These are phyloP conservation scores for Chaitophorus viminalis DNA, from an alignment of 2,888 invertebrate species.

Conservation along the genomic window DNA sequence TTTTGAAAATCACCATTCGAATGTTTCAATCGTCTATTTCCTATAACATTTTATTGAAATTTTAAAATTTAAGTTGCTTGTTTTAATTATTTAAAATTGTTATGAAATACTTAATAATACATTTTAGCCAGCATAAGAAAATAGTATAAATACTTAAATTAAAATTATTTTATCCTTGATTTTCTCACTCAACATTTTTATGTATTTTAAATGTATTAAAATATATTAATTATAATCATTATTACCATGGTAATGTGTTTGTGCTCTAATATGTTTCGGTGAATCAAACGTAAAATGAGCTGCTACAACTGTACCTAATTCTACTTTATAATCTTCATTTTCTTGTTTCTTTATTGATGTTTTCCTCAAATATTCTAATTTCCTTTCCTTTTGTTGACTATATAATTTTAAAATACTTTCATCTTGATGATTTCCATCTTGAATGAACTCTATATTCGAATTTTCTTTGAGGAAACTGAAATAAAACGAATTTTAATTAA, in stretches of 20 bases:
- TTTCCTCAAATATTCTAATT: neutral
- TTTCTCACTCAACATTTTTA: neutral
- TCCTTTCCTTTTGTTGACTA: slow-evolving; percentile 1
- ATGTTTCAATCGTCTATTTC: slow-evolving; percentile 52
- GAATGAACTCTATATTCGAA: neutral
- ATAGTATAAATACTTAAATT: neutral
- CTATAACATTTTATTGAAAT: slow-evolving; percentile 24
- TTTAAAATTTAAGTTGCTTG: too few species aligned
- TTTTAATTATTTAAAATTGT: neutral
- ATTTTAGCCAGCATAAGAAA: too few species aligned
- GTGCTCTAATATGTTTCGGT: slow-evolving; percentile 34
- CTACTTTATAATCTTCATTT: slow-evolving; percentile 32
- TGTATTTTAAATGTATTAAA: neutral
- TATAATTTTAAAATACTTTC: slow-evolving; percentile 29
- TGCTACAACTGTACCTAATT: neutral
- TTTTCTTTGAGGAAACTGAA: slow-evolving; percentile 22
- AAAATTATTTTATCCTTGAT: neutral
- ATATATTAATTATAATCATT: neutral
- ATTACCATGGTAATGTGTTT: slow-evolving; percentile 57
- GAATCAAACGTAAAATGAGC: slow-evolving; percentile 56
- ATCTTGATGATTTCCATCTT: neutral
- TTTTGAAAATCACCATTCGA: slow-evolving; percentile 57
- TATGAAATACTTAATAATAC: too few species aligned
- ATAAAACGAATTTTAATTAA: neutral
- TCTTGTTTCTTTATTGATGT: neutral